Evolutionary conservation across 2,113 vertebrate genomes (phyloP).

Genomic region (Deroptyus accipitrinus): DNA sequence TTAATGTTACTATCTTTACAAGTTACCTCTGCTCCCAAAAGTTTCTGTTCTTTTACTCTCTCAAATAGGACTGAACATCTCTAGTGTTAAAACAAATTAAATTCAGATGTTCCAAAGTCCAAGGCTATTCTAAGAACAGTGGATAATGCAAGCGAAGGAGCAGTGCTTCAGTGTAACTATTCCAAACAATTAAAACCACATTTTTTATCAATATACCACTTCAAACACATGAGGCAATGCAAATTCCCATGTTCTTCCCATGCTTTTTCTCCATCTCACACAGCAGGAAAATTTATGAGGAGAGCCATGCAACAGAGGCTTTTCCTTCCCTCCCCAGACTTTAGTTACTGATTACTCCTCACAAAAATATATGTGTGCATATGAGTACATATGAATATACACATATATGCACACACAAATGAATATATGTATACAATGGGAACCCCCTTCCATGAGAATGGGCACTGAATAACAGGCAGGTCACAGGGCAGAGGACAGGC

Average conservation of each 20-base stretch:
- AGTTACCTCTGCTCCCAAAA: not conserved
- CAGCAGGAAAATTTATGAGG: not conserved
- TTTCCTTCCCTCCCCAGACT: not conserved
- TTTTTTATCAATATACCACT: not conserved
- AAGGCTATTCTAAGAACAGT: not conserved
- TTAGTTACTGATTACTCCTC: not conserved
- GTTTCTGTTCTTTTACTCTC: not conserved
- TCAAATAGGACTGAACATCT: not conserved
- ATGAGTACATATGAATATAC: not conserved
- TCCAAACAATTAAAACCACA: slow-evolving; percentile 10
- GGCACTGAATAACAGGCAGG: accelerated
- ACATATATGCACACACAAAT: not conserved
- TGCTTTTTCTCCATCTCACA: not conserved
- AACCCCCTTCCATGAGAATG: accelerated
- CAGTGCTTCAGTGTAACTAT: not conserved
- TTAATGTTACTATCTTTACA: not conserved
- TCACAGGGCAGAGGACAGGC: not conserved
- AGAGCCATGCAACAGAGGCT: not conserved
- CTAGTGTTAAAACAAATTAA: slow-evolving; percentile 3
- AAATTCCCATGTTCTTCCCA: not conserved
- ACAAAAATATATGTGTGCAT: accelerated
- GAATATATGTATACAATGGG: not conserved
- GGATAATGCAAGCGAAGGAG: not conserved
- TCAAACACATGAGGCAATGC: not conserved
- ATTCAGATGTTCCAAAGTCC: not conserved